A percentile compares a stretch with the other conserved stretches of the same genome.
Evolutionary conservation across 2,888 invertebrate genomes (phyloP).

Genomic region (Polymixis lichenea): DNA sequence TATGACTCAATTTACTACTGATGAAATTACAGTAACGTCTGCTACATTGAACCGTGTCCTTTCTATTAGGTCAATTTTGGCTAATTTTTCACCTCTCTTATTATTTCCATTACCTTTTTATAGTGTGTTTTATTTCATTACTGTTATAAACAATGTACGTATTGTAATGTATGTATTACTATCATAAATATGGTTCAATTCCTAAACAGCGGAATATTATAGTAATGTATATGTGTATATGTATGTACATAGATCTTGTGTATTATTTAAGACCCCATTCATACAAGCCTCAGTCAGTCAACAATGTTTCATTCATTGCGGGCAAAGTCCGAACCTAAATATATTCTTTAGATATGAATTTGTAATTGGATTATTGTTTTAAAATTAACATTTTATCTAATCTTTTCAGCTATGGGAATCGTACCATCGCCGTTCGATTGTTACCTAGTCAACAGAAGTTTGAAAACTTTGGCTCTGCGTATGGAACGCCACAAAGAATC

Average conservation of each 20-base stretch:
- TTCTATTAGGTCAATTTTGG: slow-evolving; percentile 7
- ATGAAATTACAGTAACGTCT: slow-evolving; percentile 91
- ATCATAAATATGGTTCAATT: slow-evolving; percentile 4
- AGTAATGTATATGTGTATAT: slow-evolving; percentile 12
- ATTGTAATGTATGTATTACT: not conserved
- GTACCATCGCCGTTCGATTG: slow-evolving; percentile 99
- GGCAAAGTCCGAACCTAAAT: slow-evolving; percentile 38
- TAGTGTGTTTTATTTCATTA: not conserved
- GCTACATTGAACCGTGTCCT: slow-evolving; percentile 3
- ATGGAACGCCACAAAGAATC: slow-evolving; percentile 97
- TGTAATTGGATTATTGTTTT: not conserved
- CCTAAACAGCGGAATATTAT: not conserved
- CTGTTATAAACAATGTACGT: not conserved
- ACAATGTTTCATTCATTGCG: slow-evolving; percentile 34
- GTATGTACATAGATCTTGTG: slow-evolving; percentile 14
- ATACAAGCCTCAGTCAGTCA: slow-evolving; percentile 9
- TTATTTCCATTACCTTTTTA: not conserved
- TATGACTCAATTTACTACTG: slow-evolving; percentile 96
- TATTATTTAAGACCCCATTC: slow-evolving; percentile 29
- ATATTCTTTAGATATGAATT: slow-evolving; percentile 6
- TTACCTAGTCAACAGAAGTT: slow-evolving; percentile 96
- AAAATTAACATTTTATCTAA: slow-evolving; percentile 8
- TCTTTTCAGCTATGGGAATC: slow-evolving; percentile 94
- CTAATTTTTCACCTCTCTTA: not conserved
- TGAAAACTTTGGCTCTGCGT: slow-evolving; percentile 97